Conservation (phyloP, 1,140 invertebrate genomes). For the Trachymyrmex septentrionalis region DNA sequence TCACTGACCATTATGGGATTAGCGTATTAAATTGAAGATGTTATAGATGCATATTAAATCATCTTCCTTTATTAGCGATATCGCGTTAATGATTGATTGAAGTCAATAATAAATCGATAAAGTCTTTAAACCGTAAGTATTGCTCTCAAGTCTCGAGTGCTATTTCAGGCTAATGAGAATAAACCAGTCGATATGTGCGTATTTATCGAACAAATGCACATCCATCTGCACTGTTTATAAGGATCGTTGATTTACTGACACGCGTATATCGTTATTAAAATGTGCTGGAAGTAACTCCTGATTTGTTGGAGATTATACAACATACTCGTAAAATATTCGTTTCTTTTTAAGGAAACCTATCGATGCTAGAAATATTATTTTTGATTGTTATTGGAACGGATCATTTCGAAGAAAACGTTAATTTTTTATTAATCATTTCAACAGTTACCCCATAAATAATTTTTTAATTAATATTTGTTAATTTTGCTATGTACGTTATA, state of each 20-base stretch:
- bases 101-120: background rate
- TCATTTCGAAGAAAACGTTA: background rate
- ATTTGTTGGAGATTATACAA: background rate
- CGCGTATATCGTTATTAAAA: background rate
- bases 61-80: background rate
- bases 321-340: background rate
- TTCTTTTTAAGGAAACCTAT: background rate
- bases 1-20: background rate
- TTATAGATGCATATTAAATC: background rate
- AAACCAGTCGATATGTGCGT: background rate
- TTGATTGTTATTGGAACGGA: background rate
- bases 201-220: constrained; percentile 30
- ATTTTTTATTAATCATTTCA: background rate
- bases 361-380: background rate
- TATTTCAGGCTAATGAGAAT: constrained; percentile 16
- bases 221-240: constrained; percentile 20
- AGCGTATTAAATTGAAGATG: background rate
- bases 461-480: background rate
- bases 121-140: background rate
- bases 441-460: background rate
- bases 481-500: background rate
- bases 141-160: background rate
- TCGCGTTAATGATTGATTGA: constrained; percentile 6
- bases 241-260: background rate
- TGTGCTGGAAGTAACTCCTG: background rate